Conservation (phyloP, 2,888 invertebrate genomes). For the Diploptera punctata region DNA sequence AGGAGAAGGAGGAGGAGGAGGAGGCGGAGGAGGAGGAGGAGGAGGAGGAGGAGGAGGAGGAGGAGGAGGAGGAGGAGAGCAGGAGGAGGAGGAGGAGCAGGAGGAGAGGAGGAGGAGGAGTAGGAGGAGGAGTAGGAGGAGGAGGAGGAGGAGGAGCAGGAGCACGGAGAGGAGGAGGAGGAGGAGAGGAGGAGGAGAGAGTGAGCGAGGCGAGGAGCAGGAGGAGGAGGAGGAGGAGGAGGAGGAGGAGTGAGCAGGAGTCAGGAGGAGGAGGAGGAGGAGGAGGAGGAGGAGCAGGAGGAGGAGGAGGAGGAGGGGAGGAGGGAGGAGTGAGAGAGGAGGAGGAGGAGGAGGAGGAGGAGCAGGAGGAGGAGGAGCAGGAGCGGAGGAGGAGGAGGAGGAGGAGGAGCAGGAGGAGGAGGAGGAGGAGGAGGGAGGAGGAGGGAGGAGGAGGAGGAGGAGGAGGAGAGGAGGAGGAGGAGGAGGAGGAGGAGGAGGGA, state of each 20-base stretch:
- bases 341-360: not conserved
- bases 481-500: constrained; percentile 1
- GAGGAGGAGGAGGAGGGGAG: no score
- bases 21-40: no score
- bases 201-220: no score
- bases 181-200: not conserved
- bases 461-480: not conserved
- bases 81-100: not conserved
- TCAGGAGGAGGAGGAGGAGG: not conserved
- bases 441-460: not conserved
- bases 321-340: not conserved
- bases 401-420: not conserved
- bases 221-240: not conserved
- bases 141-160: not conserved
- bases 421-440: not conserved
- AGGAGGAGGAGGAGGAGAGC: no score
- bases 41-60: not conserved
- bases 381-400: no score
- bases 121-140: no score
- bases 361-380: no score
- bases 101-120: no score
- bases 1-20: no score
- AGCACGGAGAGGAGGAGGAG: not conserved
- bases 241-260: no score
- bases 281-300: not conserved